A percentile compares a stretch with the other conserved stretches of the same genome.
Evolutionary conservation across 2,113 vertebrate genomes (phyloP).

Genomic region (Ochotona princeps): DNA sequence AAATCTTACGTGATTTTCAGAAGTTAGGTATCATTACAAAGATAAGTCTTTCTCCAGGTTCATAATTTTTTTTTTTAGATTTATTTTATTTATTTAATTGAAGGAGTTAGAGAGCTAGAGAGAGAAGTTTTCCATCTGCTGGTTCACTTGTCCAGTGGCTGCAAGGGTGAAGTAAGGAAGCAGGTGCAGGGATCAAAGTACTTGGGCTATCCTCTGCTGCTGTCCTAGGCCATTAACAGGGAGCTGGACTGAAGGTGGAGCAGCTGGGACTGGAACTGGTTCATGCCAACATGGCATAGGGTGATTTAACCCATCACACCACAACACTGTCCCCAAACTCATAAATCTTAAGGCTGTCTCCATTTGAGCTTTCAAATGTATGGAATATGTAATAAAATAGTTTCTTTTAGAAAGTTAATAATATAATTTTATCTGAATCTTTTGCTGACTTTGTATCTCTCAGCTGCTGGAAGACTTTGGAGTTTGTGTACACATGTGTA

Average conservation of each 20-base stretch:
- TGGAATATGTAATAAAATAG: not conserved
- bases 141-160: too few species aligned
- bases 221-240: too few species aligned
- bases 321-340: conserved; percentile 7
- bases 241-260: too few species aligned
- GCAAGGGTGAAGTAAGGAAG: too few species aligned
- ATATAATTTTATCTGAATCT: conserved; percentile 41
- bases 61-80: not conserved
- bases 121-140: too few species aligned
- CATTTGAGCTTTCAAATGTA: conserved; percentile 6
- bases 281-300: too few species aligned
- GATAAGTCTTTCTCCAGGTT: not conserved
- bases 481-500: not conserved
- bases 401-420: conserved; percentile 35
- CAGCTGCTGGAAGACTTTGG: not conserved
- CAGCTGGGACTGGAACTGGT: too few species aligned
- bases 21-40: not conserved
- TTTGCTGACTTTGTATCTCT: conserved; percentile 28
- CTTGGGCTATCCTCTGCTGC: too few species aligned
- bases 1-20: conserved; percentile 38
- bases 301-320: too few species aligned
- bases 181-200: too few species aligned
- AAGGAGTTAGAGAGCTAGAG: too few species aligned
- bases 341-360: conserved; percentile 2
- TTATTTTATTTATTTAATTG: too few species aligned